Conservation (phyloP, 2,113 vertebrate species). For the Callochromis pleurospilus region DNA sequence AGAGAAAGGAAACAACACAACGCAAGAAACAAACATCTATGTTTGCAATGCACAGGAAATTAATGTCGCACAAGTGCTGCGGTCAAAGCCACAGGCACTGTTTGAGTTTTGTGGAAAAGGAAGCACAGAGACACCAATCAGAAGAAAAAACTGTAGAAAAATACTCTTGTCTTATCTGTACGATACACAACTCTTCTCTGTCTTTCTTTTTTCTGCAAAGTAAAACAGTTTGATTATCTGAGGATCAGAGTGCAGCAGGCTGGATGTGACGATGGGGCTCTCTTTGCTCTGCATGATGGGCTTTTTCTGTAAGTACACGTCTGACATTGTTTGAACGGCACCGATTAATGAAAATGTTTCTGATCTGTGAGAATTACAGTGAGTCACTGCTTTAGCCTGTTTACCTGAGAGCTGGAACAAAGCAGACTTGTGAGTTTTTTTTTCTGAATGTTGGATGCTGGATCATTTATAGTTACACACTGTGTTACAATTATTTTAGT, state of each 20-base stretch:
- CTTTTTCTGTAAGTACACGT: not conserved
- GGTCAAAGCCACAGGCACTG: not conserved
- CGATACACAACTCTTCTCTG: not conserved
- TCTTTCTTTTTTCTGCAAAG: not conserved
- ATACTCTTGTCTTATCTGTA: not conserved
- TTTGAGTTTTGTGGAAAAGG: not conserved
- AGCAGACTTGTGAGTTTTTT: not conserved
- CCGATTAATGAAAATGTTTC: accelerated
- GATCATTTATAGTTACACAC: not conserved
- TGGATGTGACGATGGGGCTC: accelerated
- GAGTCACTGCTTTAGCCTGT: not conserved
- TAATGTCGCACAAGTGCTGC: accelerated
- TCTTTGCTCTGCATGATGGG: not conserved
- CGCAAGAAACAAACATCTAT: not conserved
- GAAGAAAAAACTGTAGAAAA: not conserved
- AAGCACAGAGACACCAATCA: not conserved
- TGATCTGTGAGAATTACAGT: not conserved
- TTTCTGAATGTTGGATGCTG: not conserved
- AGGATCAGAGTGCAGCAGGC: not conserved
- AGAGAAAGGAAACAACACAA: not conserved
- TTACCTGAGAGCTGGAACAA: not conserved
- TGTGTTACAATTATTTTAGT: not conserved
- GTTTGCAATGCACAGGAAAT: not conserved
- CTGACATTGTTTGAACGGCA: not conserved
- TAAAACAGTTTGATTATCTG: not conserved